phyloP scores from a whole-genome alignment of 2,113 vertebrate genomes.

The Phalacrocorax pelagicus region DNA sequence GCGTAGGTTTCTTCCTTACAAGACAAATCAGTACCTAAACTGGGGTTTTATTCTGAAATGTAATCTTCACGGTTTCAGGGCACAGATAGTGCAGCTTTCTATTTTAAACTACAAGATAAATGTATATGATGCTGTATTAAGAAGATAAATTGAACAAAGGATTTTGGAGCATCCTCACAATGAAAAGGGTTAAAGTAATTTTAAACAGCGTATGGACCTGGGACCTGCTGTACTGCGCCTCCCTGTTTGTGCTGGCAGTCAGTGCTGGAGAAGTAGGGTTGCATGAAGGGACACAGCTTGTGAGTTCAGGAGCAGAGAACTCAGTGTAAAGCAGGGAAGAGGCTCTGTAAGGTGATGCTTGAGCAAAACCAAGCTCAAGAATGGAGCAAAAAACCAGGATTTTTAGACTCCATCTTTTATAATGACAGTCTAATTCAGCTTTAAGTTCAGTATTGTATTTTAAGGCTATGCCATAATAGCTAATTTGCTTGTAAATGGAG shows the following conservation, averaged over 20 bases:
- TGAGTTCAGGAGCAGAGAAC: neutral
- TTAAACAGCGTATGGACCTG: neutral
- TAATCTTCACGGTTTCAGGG: neutral
- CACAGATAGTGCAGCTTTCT: neutral
- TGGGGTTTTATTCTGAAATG: neutral
- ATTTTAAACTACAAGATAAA: neutral
- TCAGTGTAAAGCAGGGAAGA: neutral
- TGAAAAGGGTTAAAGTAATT: neutral
- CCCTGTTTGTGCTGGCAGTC: neutral
- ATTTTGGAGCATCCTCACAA: neutral
- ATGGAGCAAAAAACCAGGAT: neutral
- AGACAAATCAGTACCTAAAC: neutral
- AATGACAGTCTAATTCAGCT: neutral
- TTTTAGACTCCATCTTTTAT: neutral
- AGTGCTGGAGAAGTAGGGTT: neutral
- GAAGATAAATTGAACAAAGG: neutral
- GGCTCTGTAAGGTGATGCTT: neutral
- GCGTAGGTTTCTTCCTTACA: neutral
- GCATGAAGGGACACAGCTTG: neutral
- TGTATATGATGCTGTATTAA: neutral
- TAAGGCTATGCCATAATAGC: neutral
- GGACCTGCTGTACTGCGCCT: neutral
- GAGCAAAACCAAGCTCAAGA: neutral
- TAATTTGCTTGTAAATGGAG: conserved; percentile 35
- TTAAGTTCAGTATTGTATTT: neutral